phyloP scores from a whole-genome alignment of 2,797 vertebrate genomes.

The Hoplostethus mediterraneus region DNA sequence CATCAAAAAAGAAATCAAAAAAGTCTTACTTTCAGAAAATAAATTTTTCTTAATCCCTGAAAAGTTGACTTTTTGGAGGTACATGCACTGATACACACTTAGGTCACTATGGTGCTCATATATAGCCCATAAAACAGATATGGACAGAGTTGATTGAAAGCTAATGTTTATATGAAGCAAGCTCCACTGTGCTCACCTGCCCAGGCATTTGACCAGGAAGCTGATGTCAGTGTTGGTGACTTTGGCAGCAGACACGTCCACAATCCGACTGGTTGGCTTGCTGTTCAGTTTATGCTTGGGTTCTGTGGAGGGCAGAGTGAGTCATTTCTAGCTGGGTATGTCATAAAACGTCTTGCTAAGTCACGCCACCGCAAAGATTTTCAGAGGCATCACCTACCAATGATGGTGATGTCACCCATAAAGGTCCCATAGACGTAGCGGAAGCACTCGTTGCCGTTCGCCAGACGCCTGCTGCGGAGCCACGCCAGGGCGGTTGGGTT shows the following conservation, averaged over 20 bases:
- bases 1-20: not conserved
- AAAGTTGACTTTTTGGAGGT: too few species aligned
- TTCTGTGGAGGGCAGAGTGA: constrained; percentile 79
- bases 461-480: constrained; percentile 44
- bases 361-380: too few species aligned
- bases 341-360: too few species aligned
- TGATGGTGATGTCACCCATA: constrained; percentile 80
- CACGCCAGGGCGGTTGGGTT: constrained; percentile 32
- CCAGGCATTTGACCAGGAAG: constrained; percentile 91
- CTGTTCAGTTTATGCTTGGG: constrained; percentile 83
- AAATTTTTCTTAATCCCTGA: too few species aligned
- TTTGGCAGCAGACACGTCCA: constrained; percentile 78
- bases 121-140: not conserved
- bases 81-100: too few species aligned
- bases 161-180: not conserved
- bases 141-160: not conserved
- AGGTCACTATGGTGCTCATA: not conserved
- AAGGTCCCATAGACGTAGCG: constrained; percentile 89
- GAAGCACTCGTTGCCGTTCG: constrained; percentile 78
- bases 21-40: not conserved
- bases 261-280: constrained; percentile 80
- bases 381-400: constrained; percentile 81
- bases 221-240: constrained; percentile 85
- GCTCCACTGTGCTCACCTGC: constrained; percentile 82
- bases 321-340: constrained; percentile 7